Percentiles rank a stretch among this genome's conserved stretches.
Evolutionary conservation across 2,888 invertebrate species (phyloP).

Genomic region (Diaphora mendica): DNA sequence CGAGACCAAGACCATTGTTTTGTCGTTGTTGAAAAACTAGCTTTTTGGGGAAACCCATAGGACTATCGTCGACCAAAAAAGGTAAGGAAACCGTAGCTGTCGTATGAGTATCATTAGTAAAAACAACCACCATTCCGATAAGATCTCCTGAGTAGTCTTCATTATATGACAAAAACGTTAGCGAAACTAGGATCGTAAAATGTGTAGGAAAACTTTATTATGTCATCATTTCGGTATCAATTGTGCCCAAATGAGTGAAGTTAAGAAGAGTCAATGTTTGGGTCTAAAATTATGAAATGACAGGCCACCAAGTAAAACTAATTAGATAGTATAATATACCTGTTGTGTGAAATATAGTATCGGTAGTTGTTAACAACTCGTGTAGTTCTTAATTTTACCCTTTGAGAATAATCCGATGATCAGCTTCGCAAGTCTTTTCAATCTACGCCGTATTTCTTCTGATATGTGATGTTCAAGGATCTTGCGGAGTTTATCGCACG

Average conservation of each 20-base stretch:
- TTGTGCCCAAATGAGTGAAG: no score
- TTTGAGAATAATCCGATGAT: not conserved
- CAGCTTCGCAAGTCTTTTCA: not conserved
- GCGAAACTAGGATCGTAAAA: not conserved
- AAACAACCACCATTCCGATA: not conserved
- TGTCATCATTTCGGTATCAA: not conserved
- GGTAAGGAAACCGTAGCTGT: not conserved
- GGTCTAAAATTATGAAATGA: no score
- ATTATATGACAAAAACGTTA: not conserved
- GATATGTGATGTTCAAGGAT: conserved; percentile 11
- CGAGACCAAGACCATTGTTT: not conserved
- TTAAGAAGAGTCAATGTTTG: no score
- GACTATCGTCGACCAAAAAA: not conserved
- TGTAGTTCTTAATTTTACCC: not conserved
- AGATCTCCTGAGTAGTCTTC: not conserved
- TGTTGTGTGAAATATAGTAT: no score
- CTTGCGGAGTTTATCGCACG: conserved; percentile 12
- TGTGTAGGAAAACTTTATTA: not conserved
- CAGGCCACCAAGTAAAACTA: no score
- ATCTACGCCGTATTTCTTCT: conserved; percentile 14
- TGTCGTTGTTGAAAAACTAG: not conserved
- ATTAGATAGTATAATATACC: no score
- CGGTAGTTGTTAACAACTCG: not conserved
- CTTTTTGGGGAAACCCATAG: not conserved
- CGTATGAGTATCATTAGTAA: not conserved